Evolutionary conservation across 2,888 invertebrate species (phyloP), one percentile per base, ranked within the genome.

Genomic region (Heliconius ethilla): DNA sequence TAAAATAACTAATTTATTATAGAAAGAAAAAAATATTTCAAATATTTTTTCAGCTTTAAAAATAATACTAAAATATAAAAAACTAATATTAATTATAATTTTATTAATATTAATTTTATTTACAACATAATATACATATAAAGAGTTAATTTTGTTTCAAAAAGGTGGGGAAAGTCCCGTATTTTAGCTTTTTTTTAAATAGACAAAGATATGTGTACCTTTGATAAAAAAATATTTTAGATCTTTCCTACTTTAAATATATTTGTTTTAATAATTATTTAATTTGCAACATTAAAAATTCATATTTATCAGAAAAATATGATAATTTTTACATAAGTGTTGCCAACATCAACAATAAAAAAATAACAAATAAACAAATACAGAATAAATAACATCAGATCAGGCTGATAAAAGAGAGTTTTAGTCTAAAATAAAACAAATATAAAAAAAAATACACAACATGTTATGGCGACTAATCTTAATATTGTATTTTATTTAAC

Each of bases 81-180:
- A 27, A 25, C 59, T 27, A 62, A 62, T 13, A 62, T 51, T 51
- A 18, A 22, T 22, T 51, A 62, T 25, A 25, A 59, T 59, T 2
- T 6, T 33, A 33, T 33, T 33, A 33, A 59, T 59, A 6, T 55
- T 22, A 55, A 18, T 70, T 70, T 51, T 22, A 70, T 51, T 29
- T 55, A 72, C 70, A 72, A 22, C 55, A 55, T 29, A 70, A 70
- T 55, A 70, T 70, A 70, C 55, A 55, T 72, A 72, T 72, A 70
- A 29, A 70, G 33, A 22, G 29, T 72, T 22, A 29, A 33, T 70
- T 70, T 70, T 25, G 29, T 22, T 29, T 29, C 29, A 70, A n/a
- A 22, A 29, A 29, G 45, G 27, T 25, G 51, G 70, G 70, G 29
- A 27, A 25, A 51, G 25, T 45, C 70, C 18, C 22, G 27, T 11